Evolutionary conservation across 2,888 invertebrate genomes (phyloP), one percentile per base, ranked within the genome.

Genomic region (Girardia tigrina): DNA sequence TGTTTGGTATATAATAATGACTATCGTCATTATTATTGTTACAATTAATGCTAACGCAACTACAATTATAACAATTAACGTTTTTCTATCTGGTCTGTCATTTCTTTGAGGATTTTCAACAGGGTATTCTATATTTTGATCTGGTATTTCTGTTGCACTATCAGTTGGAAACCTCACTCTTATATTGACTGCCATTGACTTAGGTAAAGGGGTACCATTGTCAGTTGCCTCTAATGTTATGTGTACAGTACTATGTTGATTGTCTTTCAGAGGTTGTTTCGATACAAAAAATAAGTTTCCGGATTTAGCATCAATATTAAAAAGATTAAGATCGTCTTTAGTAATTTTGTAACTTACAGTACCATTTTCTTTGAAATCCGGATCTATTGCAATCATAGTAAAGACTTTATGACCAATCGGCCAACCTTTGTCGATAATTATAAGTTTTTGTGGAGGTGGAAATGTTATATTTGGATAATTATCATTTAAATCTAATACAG

Each of bases 291-390:
- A 56, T 56, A 56, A 56, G 23, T 56, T 56, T 16, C 56, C 56
- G n/a, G 56, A 56, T 56, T 56, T 56, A 6, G 56, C n/a, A n/a
- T 56, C 56, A 56, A 56, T 56, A 56, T 23, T 56, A n/a, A 56
- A 56, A 12, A 16, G 23, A 56, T 16, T 56, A 23, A 56, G 23
- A 2, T 23, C 56, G n/a, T 56, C 56, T 56, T 56, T 56, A 56
- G 23, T 56, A 23, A 56, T 56, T 56, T 56, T 56, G n/a, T 56
- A 56, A 16, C 8, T 56, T n/a, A 56, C n/a, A 20, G 56, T 12
- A 56, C 56, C 56, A n/a, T 56, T 56, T 56, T 56, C 56, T 16
- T 56, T 56, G 4, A 56, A 56, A 56, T 56, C 56, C 23, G 56
- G 56, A 56, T 56, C 56, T 6, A 56, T 12, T 12, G 56, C 56